phyloP scores from a whole-genome alignment of 2,797 vertebrate species.

The Linurgus olivaceus region DNA sequence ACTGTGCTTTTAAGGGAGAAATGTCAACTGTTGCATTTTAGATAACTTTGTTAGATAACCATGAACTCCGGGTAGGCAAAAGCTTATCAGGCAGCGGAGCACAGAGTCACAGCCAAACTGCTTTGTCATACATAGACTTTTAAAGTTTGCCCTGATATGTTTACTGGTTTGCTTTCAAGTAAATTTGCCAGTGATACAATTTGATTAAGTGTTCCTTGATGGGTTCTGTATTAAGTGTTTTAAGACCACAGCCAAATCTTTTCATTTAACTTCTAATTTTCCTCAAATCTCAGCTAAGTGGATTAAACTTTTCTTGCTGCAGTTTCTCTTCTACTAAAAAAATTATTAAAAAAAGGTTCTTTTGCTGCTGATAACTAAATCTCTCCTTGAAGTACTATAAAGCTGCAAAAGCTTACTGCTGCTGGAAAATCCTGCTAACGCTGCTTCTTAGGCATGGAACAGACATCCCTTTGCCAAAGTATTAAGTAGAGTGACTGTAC shows the following conservation, averaged over 20 bases:
- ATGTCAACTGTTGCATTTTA: neutral
- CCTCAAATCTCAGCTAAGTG: neutral
- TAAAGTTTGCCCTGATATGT: neutral
- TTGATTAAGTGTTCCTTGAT: neutral
- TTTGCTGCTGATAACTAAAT: neutral
- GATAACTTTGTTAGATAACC: neutral
- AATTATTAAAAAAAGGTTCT: neutral
- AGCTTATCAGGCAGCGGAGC: rapidly evolving
- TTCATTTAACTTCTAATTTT: neutral
- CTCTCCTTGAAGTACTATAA: neutral
- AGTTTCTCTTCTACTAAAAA: neutral
- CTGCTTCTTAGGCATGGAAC: neutral
- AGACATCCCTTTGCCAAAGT: neutral
- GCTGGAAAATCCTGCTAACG: neutral
- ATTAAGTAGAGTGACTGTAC: neutral
- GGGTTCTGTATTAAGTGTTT: neutral
- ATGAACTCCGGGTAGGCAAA: neutral
- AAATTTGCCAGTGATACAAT: neutral
- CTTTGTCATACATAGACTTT: neutral
- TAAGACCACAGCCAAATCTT: neutral
- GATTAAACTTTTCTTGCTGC: neutral
- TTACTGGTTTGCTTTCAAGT: neutral
- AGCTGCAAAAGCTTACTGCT: neutral
- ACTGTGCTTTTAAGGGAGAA: neutral
- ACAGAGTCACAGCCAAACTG: neutral